Percentiles rank a stretch among this genome's conserved stretches.
These are phyloP conservation scores for Lethrus apterus DNA, from an alignment of 1,140 invertebrate species.

Conservation along the genomic window DNA sequence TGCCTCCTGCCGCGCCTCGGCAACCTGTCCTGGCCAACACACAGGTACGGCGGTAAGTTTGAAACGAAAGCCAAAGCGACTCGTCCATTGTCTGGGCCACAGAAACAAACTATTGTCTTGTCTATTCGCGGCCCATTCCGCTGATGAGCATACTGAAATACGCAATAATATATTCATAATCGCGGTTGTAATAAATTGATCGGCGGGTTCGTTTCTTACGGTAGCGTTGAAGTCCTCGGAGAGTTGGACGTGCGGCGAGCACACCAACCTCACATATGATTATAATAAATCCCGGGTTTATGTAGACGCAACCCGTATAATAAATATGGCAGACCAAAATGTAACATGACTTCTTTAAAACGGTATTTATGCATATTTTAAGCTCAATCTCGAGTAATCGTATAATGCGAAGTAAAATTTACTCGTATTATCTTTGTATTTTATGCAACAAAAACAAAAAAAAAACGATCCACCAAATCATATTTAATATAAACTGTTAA, in stretches of 20 bases:
- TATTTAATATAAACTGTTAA: slow-evolving; percentile 17
- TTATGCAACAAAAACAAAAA: slow-evolving; percentile 11
- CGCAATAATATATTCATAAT: slow-evolving; percentile 30
- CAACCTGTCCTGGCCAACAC: slow-evolving; percentile 27
- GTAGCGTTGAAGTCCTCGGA: slow-evolving; percentile 7
- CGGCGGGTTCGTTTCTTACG: slow-evolving; percentile 7
- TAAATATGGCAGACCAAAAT: slow-evolving; percentile 31
- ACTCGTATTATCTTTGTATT: slow-evolving; percentile 11
- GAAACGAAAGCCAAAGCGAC: slow-evolving; percentile 26
- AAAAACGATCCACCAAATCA: slow-evolving; percentile 6
- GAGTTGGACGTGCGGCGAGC: not conserved
- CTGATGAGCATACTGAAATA: slow-evolving; percentile 29
- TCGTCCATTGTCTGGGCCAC: slow-evolving; percentile 29
- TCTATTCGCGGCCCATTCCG: slow-evolving; percentile 30
- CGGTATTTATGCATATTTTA: slow-evolving; percentile 30
- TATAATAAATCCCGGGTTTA: slow-evolving; percentile 30
- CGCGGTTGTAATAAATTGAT: slow-evolving; percentile 15
- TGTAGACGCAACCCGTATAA: slow-evolving; percentile 22
- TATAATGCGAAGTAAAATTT: slow-evolving; percentile 14
- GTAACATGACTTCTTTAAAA: slow-evolving; percentile 30
- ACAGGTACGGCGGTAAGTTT: slow-evolving; percentile 31
- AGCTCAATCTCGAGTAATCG: slow-evolving; percentile 23
- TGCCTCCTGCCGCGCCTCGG: slow-evolving; percentile 31
- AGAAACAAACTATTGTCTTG: slow-evolving; percentile 38
- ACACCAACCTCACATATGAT: slow-evolving; percentile 23